These are phyloP conservation scores for Brachionus rubens DNA, from an alignment of 1,140 invertebrate species.

Conservation along the genomic window DNA sequence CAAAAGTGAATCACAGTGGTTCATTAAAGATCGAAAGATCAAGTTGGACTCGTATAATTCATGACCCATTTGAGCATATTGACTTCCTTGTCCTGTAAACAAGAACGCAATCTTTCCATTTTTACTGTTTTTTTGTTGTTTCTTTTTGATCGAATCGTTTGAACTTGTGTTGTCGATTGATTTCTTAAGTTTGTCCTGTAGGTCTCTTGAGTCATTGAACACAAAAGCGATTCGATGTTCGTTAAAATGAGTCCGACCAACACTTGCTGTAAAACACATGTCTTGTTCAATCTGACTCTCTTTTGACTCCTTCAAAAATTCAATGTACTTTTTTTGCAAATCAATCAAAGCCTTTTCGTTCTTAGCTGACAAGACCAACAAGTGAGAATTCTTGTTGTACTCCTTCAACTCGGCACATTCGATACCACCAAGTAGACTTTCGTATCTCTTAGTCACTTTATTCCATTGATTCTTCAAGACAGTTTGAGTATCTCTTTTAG, in stretches of 20 bases:
- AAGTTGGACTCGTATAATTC: background rate
- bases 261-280: background rate
- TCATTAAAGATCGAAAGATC: background rate
- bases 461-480: background rate
- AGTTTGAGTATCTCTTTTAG: background rate
- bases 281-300: background rate
- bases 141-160: background rate
- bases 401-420: background rate
- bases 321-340: background rate
- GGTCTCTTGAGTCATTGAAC: background rate
- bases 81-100: constrained; percentile 1
- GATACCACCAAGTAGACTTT: background rate
- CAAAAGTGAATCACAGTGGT: background rate
- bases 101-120: background rate
- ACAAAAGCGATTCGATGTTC: background rate
- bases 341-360: background rate
- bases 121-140: background rate
- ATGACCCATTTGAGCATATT: background rate
- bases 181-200: background rate
- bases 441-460: background rate
- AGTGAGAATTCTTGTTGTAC: background rate
- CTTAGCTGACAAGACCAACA: background rate
- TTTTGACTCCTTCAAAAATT: background rate
- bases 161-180: background rate
- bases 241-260: background rate